These are phyloP conservation scores for Atherinomorus stipes DNA, from an alignment of 2,113 vertebrate species.

Conservation along the genomic window DNA sequence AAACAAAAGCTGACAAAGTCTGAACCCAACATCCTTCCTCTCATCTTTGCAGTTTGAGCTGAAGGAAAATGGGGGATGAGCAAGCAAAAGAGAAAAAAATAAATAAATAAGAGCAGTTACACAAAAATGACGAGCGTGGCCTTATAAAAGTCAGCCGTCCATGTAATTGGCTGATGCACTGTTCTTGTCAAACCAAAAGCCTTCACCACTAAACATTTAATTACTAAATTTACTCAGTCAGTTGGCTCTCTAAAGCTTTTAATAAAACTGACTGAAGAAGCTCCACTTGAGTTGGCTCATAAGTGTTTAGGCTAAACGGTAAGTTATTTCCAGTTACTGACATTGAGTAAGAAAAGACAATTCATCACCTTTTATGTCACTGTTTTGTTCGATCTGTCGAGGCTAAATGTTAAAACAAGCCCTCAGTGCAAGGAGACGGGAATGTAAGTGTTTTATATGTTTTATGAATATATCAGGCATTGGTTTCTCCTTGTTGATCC, in stretches of 20 bases:
- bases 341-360: too few relatives aligned
- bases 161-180: slow-evolving; percentile 52
- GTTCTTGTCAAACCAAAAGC: slow-evolving; percentile 40
- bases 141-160: slow-evolving; percentile 50
- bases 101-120: neutral
- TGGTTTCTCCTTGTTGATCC: too few relatives aligned
- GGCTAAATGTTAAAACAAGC: too few relatives aligned
- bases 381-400: too few relatives aligned
- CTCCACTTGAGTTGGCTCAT: neutral
- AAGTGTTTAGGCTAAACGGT: neutral
- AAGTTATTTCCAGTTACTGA: too few relatives aligned
- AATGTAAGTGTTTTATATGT: too few relatives aligned
- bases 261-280: too few relatives aligned
- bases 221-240: slow-evolving; percentile 32
- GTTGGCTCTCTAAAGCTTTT: too few relatives aligned
- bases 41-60: slow-evolving; percentile 27
- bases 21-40: slow-evolving; percentile 13
- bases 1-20: too few relatives aligned
- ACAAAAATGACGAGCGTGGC: slow-evolving; percentile 10
- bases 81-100: slow-evolving; percentile 9
- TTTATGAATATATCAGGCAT: too few relatives aligned
- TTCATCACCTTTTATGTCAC: too few relatives aligned
- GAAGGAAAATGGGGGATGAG: neutral
- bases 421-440: too few relatives aligned
- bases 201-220: slow-evolving; percentile 44